Evolutionary conservation across 2,888 invertebrate species (phyloP).

Genomic region (Eupithecia pulchellata): DNA sequence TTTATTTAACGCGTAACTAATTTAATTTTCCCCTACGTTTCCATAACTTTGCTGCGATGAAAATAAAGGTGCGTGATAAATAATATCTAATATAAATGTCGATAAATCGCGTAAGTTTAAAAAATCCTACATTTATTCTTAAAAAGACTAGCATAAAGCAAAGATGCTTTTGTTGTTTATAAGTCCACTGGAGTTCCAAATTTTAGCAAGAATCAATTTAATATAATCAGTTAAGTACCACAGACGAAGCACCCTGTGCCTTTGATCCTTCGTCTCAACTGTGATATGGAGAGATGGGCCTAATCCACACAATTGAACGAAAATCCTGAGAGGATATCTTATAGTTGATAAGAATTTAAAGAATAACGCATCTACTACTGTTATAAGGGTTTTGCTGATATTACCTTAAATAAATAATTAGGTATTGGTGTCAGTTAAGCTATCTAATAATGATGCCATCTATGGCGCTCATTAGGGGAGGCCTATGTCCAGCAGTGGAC

Average conservation of each 20-base stretch:
- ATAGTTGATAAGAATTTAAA: slow-evolving; percentile 13
- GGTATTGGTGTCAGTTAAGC: too few species aligned
- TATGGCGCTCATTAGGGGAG: too few species aligned
- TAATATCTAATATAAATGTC: too few species aligned
- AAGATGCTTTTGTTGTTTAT: neutral
- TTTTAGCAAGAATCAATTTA: neutral
- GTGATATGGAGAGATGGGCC: slow-evolving; percentile 54
- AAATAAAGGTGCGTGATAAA: too few species aligned
- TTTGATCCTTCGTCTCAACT: slow-evolving; percentile 56
- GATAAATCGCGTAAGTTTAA: too few species aligned
- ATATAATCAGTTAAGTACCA: neutral
- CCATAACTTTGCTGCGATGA: too few species aligned
- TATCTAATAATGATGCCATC: too few species aligned
- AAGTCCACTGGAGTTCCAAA: neutral
- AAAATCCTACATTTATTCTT: too few species aligned
- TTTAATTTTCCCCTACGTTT: too few species aligned
- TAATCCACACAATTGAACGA: slow-evolving; percentile 71
- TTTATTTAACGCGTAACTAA: too few species aligned
- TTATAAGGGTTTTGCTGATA: neutral
- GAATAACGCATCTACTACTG: neutral
- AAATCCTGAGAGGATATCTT: slow-evolving; percentile 56
- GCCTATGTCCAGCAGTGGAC: too few species aligned
- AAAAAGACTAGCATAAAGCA: neutral
- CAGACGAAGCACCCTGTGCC: slow-evolving; percentile 50
- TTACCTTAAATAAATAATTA: too few species aligned